phyloP scores from a whole-genome alignment of 2,797 vertebrate species.

The Bryconaethiops microstoma region DNA sequence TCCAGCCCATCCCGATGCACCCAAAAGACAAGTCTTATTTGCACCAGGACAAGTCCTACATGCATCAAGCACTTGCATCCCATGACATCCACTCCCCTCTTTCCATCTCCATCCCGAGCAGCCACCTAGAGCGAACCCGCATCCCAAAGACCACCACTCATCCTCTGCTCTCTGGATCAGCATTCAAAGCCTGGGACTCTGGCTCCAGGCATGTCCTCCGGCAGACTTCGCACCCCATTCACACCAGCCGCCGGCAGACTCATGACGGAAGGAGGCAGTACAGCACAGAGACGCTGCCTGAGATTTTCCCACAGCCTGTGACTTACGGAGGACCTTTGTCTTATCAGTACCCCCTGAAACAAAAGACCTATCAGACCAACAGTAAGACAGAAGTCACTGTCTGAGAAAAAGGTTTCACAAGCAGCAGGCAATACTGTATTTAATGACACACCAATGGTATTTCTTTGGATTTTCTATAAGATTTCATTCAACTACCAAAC shows the following conservation, averaged over 20 bases:
- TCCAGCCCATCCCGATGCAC: conserved; percentile 70
- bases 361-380: conserved; percentile 87
- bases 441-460: not conserved
- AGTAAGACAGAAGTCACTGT: conserved; percentile 95
- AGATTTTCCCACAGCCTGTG: conserved; percentile 75
- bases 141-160: conserved; percentile 76
- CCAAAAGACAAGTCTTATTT: conserved; percentile 76
- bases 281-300: conserved; percentile 84
- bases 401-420: conserved; percentile 60
- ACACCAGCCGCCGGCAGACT: conserved; percentile 69
- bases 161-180: conserved; percentile 70
- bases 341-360: conserved; percentile 73
- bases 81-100: conserved; percentile 75
- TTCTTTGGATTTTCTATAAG: not conserved
- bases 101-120: conserved; percentile 77
- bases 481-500: conserved; percentile 2
- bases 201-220: conserved; percentile 68
- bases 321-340: conserved; percentile 65
- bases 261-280: conserved; percentile 75
- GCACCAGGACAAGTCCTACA: conserved; percentile 73
- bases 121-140: conserved; percentile 75
- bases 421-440: conserved; percentile 4
- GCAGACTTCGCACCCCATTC: conserved; percentile 72
- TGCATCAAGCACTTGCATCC: conserved; percentile 65
- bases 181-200: conserved; percentile 76